Conservation (phyloP, 2,113 vertebrate species). For the Malurus melanocephalus region DNA sequence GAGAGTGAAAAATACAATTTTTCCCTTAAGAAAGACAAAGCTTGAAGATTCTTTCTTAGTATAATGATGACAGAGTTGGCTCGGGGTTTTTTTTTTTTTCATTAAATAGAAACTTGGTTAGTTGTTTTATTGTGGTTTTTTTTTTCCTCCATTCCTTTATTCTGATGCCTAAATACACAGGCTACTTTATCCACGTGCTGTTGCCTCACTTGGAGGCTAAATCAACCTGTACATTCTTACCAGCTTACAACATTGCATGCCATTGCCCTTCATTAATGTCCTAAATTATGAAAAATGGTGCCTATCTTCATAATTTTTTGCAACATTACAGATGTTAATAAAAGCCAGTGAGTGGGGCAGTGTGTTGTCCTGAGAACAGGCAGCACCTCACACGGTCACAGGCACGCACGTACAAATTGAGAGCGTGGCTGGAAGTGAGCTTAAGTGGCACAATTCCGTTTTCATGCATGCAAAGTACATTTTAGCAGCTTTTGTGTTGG, state of each 20-base stretch:
- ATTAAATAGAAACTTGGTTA: not conserved
- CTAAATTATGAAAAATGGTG: not conserved
- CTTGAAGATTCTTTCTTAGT: not conserved
- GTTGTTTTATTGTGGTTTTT: not conserved
- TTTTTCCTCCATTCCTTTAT: not conserved
- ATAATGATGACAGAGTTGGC: not conserved
- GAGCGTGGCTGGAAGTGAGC: not conserved
- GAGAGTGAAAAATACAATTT: not conserved
- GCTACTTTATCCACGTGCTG: not conserved
- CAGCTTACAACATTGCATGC: rapidly evolving
- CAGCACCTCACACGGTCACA: not conserved
- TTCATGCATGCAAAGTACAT: not conserved
- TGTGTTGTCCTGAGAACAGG: not conserved
- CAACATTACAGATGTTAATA: not conserved
- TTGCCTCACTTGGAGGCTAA: not conserved
- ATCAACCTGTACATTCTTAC: not conserved
- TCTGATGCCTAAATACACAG: not conserved
- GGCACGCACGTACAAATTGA: rapidly evolving
- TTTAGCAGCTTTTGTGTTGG: not conserved
- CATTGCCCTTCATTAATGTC: not conserved
- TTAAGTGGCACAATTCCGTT: not conserved
- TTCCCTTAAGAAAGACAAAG: not conserved
- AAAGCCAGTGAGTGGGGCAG: not conserved
- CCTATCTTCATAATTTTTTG: not conserved
- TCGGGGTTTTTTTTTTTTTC: not conserved